These are phyloP conservation scores for Crotophaga sulcirostris DNA, from an alignment of 2,113 vertebrate species.

Conservation along the genomic window DNA sequence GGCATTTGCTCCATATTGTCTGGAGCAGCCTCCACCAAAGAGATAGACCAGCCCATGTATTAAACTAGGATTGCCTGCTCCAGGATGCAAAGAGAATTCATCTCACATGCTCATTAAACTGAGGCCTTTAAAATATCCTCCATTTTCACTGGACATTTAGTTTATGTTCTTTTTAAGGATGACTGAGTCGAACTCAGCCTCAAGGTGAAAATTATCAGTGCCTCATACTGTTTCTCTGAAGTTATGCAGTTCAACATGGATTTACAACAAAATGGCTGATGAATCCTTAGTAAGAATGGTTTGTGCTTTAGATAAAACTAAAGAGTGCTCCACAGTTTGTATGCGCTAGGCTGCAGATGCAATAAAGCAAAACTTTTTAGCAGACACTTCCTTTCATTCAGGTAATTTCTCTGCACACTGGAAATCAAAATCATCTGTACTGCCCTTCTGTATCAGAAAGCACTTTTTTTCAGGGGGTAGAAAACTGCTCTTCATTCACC, in stretches of 20 bases:
- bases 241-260: neutral
- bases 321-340: neutral
- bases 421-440: neutral
- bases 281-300: neutral
- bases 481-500: neutral
- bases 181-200: neutral
- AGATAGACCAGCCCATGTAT: neutral
- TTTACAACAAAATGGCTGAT: neutral
- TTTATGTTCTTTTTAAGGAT: neutral
- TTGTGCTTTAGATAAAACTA: neutral
- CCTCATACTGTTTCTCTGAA: neutral
- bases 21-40: neutral
- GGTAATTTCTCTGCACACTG: neutral
- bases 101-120: neutral
- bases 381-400: neutral
- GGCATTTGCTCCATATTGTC: rapidly evolving
- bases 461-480: neutral
- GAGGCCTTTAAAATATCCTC: neutral
- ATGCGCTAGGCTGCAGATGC: neutral
- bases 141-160: neutral
- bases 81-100: neutral
- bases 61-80: neutral
- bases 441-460: conserved; percentile 1
- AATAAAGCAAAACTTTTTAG: neutral
- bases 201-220: neutral